Percentiles rank a stretch among this genome's conserved stretches.
phyloP scores from a whole-genome alignment of 2,797 vertebrate genomes.

The Danio jaintianensis region DNA sequence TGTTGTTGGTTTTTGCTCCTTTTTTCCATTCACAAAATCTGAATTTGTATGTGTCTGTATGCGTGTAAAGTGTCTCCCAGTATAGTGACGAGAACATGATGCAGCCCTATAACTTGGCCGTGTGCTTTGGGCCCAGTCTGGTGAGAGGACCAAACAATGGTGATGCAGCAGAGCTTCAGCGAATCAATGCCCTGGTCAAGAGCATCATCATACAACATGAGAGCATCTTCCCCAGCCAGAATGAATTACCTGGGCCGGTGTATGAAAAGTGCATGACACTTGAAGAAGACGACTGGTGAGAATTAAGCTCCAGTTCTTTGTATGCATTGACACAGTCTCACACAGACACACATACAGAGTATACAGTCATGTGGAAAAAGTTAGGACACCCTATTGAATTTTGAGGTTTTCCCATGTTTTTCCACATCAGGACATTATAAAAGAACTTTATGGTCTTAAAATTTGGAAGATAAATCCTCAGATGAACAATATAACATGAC shows the following conservation, averaged over 20 bases:
- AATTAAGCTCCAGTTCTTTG: background rate
- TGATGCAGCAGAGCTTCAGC: constrained; percentile 82
- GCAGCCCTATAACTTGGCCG: constrained; percentile 90
- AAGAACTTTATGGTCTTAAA: too few relatives aligned
- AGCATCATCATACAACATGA: constrained; percentile 82
- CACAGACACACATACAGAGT: background rate
- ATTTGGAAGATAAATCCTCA: too few relatives aligned
- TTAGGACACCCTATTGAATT: too few relatives aligned
- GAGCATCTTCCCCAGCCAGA: constrained; percentile 80
- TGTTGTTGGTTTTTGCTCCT: background rate
- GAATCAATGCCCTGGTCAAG: constrained; percentile 86
- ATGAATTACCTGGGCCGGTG: constrained; percentile 77
- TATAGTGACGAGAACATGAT: constrained; percentile 97
- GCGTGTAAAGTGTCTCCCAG: constrained; percentile 82
- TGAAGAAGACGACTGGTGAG: constrained; percentile 79
- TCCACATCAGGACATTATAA: too few relatives aligned
- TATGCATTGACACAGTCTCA: background rate
- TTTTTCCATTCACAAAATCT: background rate
- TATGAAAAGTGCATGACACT: constrained; percentile 90
- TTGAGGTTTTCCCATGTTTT: too few relatives aligned
- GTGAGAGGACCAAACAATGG: constrained; percentile 77
- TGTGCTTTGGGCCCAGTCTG: constrained; percentile 92
- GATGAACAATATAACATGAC: too few relatives aligned
- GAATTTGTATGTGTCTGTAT: constrained; percentile 22
- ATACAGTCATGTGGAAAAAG: too few relatives aligned